Evolutionary conservation across 2,888 invertebrate genomes (phyloP), one percentile per base, ranked within the genome.

Genomic region (Agrochola circellaris): DNA sequence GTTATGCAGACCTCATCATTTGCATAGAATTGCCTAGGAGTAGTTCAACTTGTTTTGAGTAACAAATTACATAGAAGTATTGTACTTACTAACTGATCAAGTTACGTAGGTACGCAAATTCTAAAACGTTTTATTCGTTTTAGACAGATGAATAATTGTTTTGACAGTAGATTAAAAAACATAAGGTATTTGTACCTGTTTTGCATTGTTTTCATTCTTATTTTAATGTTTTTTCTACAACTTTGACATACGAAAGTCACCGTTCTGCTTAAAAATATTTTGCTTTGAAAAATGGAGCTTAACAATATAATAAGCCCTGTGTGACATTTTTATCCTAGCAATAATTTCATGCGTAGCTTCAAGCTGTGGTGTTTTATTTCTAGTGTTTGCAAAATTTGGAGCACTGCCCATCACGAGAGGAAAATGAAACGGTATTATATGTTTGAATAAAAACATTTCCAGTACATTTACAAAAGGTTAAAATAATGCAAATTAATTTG

Each of bases 401-500:
- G 61, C 61, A 42, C 67, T 79, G 85, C 87, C 85, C 85, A 85
- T 85, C 79, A 82, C 13, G 45, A 30, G 26, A 48, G 60, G 42
- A 38, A 70, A 82, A 84, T 66, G 26, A 75, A 73, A 78, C 34
- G 20, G 23, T 67, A 38, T 67, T 45, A 76, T 45, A 42, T 70
- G 15, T 68, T 79, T 72, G 42, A 64, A 30, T 65, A 76, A 85
- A 76, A 38, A 80, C 68, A 85, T 72, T 85, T 75, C 15, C 72
- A 61, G 48, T 69, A 73, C 61, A 74, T 79, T 75, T 65, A 23
- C 17, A 67, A 61, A 61, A 42, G 62, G 30, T 42, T 62, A 69
- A 74, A 79, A 76, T 69, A 58, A 84, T 74, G 79, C 68, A 86
- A 86, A 80, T 85, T 81, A 80, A 81, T 86, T 85, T 79, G 45